Base-by-base conservation (phyloP, 2,797 vertebrate species). In the Poliocrania exsul region DNA sequence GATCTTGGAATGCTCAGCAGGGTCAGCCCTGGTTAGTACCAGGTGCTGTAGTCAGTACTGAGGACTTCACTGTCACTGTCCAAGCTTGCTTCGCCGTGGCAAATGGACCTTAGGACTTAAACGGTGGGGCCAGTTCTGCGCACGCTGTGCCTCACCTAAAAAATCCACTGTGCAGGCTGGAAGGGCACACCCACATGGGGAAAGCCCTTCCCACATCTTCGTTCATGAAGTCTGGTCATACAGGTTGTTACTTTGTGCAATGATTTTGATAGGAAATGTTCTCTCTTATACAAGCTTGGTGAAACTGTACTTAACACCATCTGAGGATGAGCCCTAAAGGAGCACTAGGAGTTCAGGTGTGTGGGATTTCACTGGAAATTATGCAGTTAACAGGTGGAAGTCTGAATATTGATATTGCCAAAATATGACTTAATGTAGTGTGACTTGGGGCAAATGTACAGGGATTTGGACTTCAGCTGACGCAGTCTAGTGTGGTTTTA, bases 131-230 rank as follows among this genome's bases (percentile, higher is more conserved):
- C 16, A 40, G 16, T 40, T 40, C 16, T 10, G 11, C 4, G 40
- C 40, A 40, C 11, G 40, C 40, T 40, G 6, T 40, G 3, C 6
- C 23, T 24, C 4, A 0, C 29, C 40, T 40, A 40, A 40, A 40
- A 40, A 40, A 40, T 40, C 16, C 16, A 40, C 40, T 40, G 38
- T 40, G 40, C 40, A 40, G 40, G 40, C 15, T 40, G 40, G 40
- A 40, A 40, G 40, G 40, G 40, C 40, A 40, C 40, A 40, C 16
- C 16, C 16, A 40, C 7, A 7, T 40, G 40, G 40, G 40, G 40
- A 40, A 16, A 40, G 16, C 40, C 16, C 16, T 40, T 40, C 16
- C 7, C 14, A 40, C 16, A 40, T 40, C 40, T 40, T 40, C 7
- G 7, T 40, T 40, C 40, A 40, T 7, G 4, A 17, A 40, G 40